Base-by-base conservation (phyloP, 2,113 vertebrate genomes). In the Cairina moschata region DNA sequence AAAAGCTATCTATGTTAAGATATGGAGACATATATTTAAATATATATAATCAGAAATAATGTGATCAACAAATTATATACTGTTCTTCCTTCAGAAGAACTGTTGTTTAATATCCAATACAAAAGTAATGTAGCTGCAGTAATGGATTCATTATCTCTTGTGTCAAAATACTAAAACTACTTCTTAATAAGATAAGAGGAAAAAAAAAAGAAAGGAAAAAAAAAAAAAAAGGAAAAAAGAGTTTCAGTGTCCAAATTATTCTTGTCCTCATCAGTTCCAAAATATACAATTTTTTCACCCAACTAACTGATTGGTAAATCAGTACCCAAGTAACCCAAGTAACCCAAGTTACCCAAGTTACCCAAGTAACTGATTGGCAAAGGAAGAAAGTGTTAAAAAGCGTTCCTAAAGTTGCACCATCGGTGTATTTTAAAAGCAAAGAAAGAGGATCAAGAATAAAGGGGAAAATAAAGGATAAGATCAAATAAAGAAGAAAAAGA, bases 191-290 rank as follows among this genome's bases (percentile, higher is more conserved):
- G 59, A 69, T 52, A 79, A 87, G 38, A 22, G n/a, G 28, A 75
- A n/a, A 52, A 11, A 50, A 58, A 80, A 93, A 65, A 91, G 77
- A 8, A 9, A 3, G 48, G 67, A 86, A 83, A 60, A 79, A 94
- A 74, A 78, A 73, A 86, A 83, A 93, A 60, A 91, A 83, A 9
- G 8, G 74, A 77, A 86, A 83, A 44, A 89, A 88, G 54, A 73
- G 38, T 72, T 92, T 90, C 67, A 58, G 72, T 83, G 76, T 83
- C 38, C 67, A 93, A 86, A 93, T 93, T 92, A 90, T 13, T 83
- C 38, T 29, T 73, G 22, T 82, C 48, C 3, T 96, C 72, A 86
- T 86, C 67, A 76, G 54, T 88, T 60, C 42, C 44, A 86, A 14
- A 46, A 5, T 76, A 83, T 36, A 72, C 82, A 85, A 28, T 75